Conservation (phyloP, 2,113 vertebrate species). For the Cinclus mexicanus region DNA sequence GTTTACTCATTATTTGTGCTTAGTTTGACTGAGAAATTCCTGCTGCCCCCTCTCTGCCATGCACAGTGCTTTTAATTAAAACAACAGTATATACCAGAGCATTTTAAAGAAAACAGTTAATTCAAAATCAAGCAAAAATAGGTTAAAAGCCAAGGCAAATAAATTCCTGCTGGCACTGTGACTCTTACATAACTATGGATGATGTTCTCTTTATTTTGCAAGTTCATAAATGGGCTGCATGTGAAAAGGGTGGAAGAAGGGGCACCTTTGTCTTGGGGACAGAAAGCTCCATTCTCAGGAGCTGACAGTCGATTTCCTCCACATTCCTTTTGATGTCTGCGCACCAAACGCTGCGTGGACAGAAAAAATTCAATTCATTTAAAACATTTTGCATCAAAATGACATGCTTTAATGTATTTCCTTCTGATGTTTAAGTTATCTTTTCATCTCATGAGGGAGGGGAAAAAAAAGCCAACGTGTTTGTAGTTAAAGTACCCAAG, state of each 20-base stretch:
- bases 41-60: not conserved
- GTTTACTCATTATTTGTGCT: conserved; percentile 63
- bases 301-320: conserved; percentile 39
- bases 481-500: conserved; percentile 42
- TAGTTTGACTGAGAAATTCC: conserved; percentile 63
- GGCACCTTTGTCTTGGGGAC: conserved; percentile 25
- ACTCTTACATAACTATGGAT: not conserved
- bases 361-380: conserved; percentile 54
- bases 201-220: not conserved
- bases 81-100: not conserved
- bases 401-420: conserved; percentile 57
- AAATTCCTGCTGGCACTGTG: not conserved
- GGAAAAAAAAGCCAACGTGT: not conserved
- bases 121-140: not conserved
- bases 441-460: conserved; percentile 4
- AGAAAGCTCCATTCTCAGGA: not conserved
- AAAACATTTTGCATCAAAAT: conserved; percentile 66
- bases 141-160: not conserved
- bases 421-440: conserved; percentile 60
- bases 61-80: not conserved
- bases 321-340: conserved; percentile 55
- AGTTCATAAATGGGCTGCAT: not conserved
- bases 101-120: not conserved
- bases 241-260: not conserved
- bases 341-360: not conserved